Conservation (phyloP, 1,140 invertebrate species). For the Drosophila oshimai region DNA sequence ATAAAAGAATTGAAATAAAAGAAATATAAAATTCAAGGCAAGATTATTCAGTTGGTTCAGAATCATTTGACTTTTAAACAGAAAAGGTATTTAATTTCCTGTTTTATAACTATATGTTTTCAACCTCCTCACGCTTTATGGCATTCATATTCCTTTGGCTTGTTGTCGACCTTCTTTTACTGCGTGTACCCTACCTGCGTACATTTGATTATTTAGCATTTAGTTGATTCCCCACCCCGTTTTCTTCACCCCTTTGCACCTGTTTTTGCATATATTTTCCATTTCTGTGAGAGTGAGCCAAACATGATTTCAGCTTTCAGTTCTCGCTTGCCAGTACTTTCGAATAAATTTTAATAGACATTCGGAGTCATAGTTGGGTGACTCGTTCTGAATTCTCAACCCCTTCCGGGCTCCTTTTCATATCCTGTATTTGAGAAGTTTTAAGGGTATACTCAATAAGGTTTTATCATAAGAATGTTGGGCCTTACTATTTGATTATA, state of each 20-base stretch:
- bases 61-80: too few species aligned
- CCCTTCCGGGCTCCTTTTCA: neutral
- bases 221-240: slow-evolving; percentile 31
- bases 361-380: slow-evolving; percentile 59
- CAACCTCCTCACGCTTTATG: neutral
- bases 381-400: slow-evolving; percentile 1
- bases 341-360: slow-evolving; percentile 81
- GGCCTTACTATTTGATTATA: too few species aligned
- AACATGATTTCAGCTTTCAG: slow-evolving; percentile 76
- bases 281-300: slow-evolving; percentile 62
- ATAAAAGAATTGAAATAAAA: too few species aligned
- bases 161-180: slow-evolving; percentile 28
- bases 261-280: slow-evolving; percentile 66
- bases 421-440: neutral
- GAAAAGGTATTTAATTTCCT: too few species aligned
- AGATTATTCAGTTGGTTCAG: too few species aligned
- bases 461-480: too few species aligned
- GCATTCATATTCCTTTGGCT: slow-evolving; percentile 25
- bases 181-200: slow-evolving; percentile 48
- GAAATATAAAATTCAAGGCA: too few species aligned
- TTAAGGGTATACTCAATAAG: neutral
- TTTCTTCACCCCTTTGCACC: neutral
- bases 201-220: slow-evolving; percentile 79
- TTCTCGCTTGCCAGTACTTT: slow-evolving; percentile 67
- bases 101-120: neutral